These are phyloP conservation scores for Brachionus koreanus DNA, from an alignment of 1,140 invertebrate species.

Conservation along the genomic window DNA sequence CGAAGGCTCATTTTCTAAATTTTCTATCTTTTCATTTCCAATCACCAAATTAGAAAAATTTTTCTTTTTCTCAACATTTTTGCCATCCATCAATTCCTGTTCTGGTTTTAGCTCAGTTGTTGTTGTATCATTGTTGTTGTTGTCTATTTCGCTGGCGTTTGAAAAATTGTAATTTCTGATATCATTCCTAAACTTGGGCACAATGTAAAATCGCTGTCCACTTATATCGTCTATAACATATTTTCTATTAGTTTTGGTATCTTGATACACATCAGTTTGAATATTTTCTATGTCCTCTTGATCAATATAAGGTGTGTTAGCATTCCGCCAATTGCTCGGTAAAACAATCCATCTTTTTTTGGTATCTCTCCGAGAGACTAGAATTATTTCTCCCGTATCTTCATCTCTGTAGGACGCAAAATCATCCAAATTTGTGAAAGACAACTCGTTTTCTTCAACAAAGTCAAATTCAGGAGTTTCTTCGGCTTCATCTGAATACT, in stretches of 20 bases:
- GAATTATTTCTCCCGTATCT: neutral
- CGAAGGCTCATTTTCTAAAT: slow-evolving; percentile 20
- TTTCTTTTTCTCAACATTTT: neutral
- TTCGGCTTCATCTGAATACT: neutral
- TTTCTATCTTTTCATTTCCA: slow-evolving; percentile 8
- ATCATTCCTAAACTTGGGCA: neutral
- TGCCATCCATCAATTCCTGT: neutral
- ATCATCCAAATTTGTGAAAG: neutral
- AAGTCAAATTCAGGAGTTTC: neutral
- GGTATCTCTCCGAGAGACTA: neutral
- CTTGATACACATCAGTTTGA: slow-evolving; percentile 1
- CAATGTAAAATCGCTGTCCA: slow-evolving; percentile 13
- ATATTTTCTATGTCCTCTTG: slow-evolving; percentile 5
- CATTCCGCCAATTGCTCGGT: slow-evolving; percentile 25
- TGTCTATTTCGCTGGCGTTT: neutral
- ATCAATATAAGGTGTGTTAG: slow-evolving; percentile 4
- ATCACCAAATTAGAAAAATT: neutral
- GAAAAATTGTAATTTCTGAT: neutral
- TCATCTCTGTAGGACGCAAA: neutral
- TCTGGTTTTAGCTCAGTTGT: neutral
- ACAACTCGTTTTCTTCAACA: neutral
- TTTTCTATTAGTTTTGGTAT: neutral
- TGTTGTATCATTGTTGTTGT: too few relatives aligned
- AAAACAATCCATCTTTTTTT: slow-evolving; percentile 24
- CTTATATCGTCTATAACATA: slow-evolving; percentile 30